Conservation (phyloP, 2,888 invertebrate genomes). For the Spilosoma lubricipeda region DNA sequence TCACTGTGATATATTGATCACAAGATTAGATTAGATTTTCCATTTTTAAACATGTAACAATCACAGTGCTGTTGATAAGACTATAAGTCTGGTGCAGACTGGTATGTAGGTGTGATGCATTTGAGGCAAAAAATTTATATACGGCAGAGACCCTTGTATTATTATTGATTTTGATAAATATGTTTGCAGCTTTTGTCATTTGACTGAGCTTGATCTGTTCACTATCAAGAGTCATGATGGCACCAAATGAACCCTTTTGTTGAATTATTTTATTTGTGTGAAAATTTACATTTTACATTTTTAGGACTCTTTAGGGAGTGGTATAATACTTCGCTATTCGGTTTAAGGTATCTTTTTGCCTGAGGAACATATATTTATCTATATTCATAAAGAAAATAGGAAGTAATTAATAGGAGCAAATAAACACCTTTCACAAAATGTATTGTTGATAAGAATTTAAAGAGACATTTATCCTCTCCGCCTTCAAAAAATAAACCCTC, state of each 20-base stretch:
- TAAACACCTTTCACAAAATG: background rate
- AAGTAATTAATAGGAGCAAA: too few relatives aligned
- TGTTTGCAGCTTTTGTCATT: too few relatives aligned
- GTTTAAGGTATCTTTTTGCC: background rate
- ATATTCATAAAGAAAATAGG: too few relatives aligned
- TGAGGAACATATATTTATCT: background rate
- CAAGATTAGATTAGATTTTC: background rate
- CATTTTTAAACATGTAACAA: background rate
- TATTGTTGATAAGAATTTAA: background rate
- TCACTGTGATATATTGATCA: background rate
- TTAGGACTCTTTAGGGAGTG: too few relatives aligned
- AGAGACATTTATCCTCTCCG: background rate
- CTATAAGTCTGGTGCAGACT: background rate
- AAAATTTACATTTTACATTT: too few relatives aligned
- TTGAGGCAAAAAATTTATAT: background rate
- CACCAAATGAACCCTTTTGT: too few relatives aligned
- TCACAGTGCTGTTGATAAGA: background rate
- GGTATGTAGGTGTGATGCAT: background rate
- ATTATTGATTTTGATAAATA: background rate
- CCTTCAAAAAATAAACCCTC: too few relatives aligned
- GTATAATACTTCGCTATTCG: background rate
- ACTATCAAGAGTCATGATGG: too few relatives aligned
- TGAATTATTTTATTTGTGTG: too few relatives aligned
- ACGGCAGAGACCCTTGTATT: background rate
- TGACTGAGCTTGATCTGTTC: too few relatives aligned